Base-by-base conservation (phyloP, 2,888 invertebrate genomes). In the Criorhina ranunculi region DNA sequence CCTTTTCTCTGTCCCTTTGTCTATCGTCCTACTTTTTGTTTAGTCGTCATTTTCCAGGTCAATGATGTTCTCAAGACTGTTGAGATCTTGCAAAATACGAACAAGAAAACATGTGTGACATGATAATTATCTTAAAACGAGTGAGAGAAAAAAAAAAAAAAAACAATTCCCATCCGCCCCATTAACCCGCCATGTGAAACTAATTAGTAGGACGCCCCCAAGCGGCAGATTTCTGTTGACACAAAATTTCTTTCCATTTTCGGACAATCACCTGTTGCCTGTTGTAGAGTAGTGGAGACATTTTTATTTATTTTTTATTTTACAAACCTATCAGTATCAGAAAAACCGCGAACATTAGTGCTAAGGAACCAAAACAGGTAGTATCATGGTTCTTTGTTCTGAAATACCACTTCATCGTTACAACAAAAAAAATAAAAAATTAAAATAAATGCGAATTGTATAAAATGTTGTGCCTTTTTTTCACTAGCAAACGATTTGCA, bases 241-340 rank as follows among this genome's bases (percentile, higher is more conserved):
- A 51, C 7, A 37, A 11, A 40, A 49, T 33, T 40, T 46, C 6
- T 7, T 44, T 40, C 46, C 31, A 59, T 49, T 59, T 69, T 44
- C 53, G 24, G 67, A 57, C 66, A 73, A 72, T 72, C 64, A 79
- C 72, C 72, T 79, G 79, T 79, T 79, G 79, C 42, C 42, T 33
- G 11, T 8, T 15, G 9, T 42, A 24, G 24, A 4, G 5, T n/a
- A 15, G n/a, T 42, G 12, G 11, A 19, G 8, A 24, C 42, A 8
- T 37, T 12, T 19, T n/a, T 9, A 29, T 15, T 15, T 44, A 33
- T 29, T 29, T 35, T 29, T 29, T 12, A 64, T 62, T 76, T 33
- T 80, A 85, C 85, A 70, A 85, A 85, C 85, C 85, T 85, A 85
- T 75, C 4, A 70, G 46, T 35, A 66, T 60, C 44, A 80, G 42